Base-by-base conservation (phyloP, 53 echinoderm and acorn worm species). In the Patiria pectinifera region DNA sequence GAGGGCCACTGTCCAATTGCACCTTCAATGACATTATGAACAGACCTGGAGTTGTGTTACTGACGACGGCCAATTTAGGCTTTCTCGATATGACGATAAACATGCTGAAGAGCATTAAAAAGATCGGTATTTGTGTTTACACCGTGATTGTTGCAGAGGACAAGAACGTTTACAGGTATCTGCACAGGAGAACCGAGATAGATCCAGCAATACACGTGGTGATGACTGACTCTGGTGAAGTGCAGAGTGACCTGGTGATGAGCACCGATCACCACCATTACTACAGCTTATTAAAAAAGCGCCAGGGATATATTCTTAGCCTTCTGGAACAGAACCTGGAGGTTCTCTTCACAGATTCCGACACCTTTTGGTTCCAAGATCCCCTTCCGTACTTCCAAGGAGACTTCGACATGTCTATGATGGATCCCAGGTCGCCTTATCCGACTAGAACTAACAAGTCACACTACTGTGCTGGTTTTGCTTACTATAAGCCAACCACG, bases 111-210 rank as follows among this genome's bases (percentile, higher is more conserved):
- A 85, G 86, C 47, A 71, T 85, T 22, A 45, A 19, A 45, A 24
- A 61, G 23, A 45, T 61, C 16, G 86, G 86, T 45, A 45, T 85
- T n/a, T 85, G 86, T 26, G 48, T 71, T 2, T 43, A 85, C 71
- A 24, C 72, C 7, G 71, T 71, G 13, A 71, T 85, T 4, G 71
- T 85, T 63, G 72, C 86, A 22, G 86, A 85, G 72, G 86, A 85
- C 72, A n/a, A 71, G 11, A n/a, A 5, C 3, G 8, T 63, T 8
- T 47, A 85, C 86, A 18, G 11, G 72, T 85, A 71, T 35, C 71
- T 85, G 4, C 86, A 3, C 6, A 71, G 71, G n/a, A 85, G 6
- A 16, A 22, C 48, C 49, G 72, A 23, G 18, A 23, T 46, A 6
- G 71, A 85, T 21, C 86, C 86, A 6, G 86, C 46, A 7, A n/a